These are phyloP conservation scores for Stictonetta naevosa DNA, from an alignment of 2,113 vertebrate genomes.

Conservation along the genomic window DNA sequence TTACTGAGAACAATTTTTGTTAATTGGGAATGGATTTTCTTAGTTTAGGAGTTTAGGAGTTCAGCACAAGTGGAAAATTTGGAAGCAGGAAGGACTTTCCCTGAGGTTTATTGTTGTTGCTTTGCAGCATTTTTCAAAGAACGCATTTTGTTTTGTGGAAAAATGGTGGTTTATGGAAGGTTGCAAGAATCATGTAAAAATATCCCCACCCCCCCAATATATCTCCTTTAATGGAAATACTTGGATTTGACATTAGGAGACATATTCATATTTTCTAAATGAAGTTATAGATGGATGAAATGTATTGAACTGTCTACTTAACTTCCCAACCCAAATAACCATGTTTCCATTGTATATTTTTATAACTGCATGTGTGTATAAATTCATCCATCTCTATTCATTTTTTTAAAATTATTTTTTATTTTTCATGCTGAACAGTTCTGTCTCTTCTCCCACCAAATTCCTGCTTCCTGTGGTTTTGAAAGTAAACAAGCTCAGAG, in stretches of 20 bases:
- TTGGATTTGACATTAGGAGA: background rate
- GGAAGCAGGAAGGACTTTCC: background rate
- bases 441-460: conserved; percentile 3
- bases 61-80: background rate
- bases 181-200: background rate
- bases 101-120: background rate
- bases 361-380: background rate
- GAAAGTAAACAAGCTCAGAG: conserved; percentile 29
- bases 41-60: background rate
- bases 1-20: conserved; percentile 11
- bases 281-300: background rate
- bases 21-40: background rate
- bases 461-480: conserved; percentile 27
- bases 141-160: background rate
- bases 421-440: background rate
- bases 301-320: background rate
- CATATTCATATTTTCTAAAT: background rate
- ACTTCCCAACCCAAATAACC: background rate
- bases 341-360: background rate
- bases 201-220: background rate
- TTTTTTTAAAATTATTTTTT: background rate
- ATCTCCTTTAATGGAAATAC: background rate
- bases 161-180: background rate
- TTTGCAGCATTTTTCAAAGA: background rate
- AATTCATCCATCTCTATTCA: background rate